These are phyloP conservation scores for Hofmannophila pseudospretella DNA, from an alignment of 2,888 invertebrate species.

Conservation along the genomic window DNA sequence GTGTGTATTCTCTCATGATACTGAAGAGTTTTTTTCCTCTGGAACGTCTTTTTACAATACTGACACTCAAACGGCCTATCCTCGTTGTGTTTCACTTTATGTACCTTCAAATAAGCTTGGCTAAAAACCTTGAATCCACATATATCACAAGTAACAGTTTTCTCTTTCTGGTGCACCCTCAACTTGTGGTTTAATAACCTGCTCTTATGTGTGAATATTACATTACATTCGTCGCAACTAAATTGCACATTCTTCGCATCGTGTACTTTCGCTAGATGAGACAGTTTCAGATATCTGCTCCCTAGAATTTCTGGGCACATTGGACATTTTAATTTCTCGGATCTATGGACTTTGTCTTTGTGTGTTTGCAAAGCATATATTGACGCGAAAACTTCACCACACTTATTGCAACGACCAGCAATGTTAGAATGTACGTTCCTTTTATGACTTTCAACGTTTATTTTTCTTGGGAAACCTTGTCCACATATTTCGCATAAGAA, in stretches of 20 bases:
- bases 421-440: conserved; percentile 34
- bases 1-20: conserved; percentile 71
- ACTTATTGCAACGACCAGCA: conserved; percentile 28
- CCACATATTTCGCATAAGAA: conserved; percentile 55
- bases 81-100: conserved; percentile 76
- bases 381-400: conserved; percentile 31
- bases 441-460: conserved; percentile 43
- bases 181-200: conserved; percentile 44
- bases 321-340: conserved; percentile 34
- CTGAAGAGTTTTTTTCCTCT: conserved; percentile 70
- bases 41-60: conserved; percentile 76
- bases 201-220: conserved; percentile 43
- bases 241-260: conserved; percentile 48
- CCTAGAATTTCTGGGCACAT: conserved; percentile 47
- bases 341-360: conserved; percentile 9
- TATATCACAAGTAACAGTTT: conserved; percentile 44
- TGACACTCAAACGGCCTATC: conserved; percentile 75
- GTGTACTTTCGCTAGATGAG: conserved; percentile 51
- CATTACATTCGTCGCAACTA: conserved; percentile 48
- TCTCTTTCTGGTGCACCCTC: conserved; percentile 53
- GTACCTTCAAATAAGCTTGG: conserved; percentile 65
- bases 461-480: conserved; percentile 43
- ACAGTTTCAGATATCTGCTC: conserved; percentile 45
- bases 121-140: conserved; percentile 58
- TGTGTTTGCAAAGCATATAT: conserved; percentile 29